Conservation (phyloP, 2,888 invertebrate species). For the Galeopsomyia nigrocyanea region DNA sequence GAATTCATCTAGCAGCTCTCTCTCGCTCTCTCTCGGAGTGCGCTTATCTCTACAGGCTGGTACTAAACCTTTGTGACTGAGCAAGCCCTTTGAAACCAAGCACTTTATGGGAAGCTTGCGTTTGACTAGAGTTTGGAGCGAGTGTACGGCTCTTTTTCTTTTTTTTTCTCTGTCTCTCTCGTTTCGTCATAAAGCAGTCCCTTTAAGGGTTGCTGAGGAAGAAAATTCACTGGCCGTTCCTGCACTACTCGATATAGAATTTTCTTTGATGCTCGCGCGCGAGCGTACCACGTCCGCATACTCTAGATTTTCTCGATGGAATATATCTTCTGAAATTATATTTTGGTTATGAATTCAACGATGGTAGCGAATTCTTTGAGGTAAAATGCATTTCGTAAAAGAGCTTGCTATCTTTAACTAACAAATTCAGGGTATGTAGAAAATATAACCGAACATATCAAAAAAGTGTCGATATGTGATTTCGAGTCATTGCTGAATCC, state of each 20-base stretch:
- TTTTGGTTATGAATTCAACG: not conserved
- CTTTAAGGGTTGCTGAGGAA: conserved; percentile 41
- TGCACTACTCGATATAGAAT: conserved; percentile 32
- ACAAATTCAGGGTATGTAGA: too few species aligned
- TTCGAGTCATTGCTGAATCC: too few species aligned
- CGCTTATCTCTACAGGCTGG: too few species aligned
- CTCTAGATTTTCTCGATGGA: conserved; percentile 1
- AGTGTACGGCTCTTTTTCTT: conserved; percentile 1
- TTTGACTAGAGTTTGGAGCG: conserved; percentile 29
- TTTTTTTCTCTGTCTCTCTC: not conserved
- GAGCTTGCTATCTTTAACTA: too few species aligned
- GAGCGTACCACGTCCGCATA: too few species aligned
- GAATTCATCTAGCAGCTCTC: too few species aligned
- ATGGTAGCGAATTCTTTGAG: too few species aligned
- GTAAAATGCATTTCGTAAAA: too few species aligned
- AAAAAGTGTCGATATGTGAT: too few species aligned
- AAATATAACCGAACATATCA: too few species aligned
- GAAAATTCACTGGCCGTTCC: conserved; percentile 29
- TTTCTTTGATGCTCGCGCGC: conserved; percentile 34
- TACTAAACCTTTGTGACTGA: conserved; percentile 9
- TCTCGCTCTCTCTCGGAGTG: too few species aligned
- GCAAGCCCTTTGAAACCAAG: conserved; percentile 37
- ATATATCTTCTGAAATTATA: not conserved
- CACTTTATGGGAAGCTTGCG: conserved; percentile 32
- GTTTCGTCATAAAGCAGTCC: conserved; percentile 34